Percentiles rank a stretch among this genome's conserved stretches.
Evolutionary conservation across 1,140 invertebrate genomes (phyloP).

Genomic region (Lordiphosa clarofinis): DNA sequence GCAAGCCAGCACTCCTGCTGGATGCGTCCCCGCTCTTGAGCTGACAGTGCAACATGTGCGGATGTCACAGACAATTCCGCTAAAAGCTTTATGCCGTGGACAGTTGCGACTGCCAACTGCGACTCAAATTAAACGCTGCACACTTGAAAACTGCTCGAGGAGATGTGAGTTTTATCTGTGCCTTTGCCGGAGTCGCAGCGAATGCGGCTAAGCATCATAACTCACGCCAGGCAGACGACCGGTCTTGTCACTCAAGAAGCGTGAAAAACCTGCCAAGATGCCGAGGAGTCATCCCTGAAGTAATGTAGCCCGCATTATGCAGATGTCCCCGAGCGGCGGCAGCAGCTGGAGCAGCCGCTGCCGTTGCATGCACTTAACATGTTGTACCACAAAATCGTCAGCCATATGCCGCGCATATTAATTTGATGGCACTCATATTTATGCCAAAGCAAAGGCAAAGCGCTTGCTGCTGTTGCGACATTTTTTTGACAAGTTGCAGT

Average conservation of each 20-base stretch:
- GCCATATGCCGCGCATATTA: conserved; percentile 76
- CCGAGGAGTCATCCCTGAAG: conserved; percentile 42
- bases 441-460: conserved; percentile 67
- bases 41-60: conserved; percentile 71
- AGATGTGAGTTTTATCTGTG: conserved; percentile 51
- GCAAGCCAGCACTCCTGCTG: conserved; percentile 10
- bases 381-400: conserved; percentile 76
- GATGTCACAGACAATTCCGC: conserved; percentile 65
- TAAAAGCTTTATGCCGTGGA: conserved; percentile 64
- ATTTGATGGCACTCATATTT: conserved; percentile 78
- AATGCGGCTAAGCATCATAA: conserved; percentile 71
- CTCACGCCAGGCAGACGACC: conserved; percentile 45
- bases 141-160: conserved; percentile 44
- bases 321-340: conserved; percentile 28
- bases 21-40: conserved; percentile 46
- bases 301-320: conserved; percentile 55
- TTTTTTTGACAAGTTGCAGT: conserved; percentile 76
- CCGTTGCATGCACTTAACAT: conserved; percentile 70
- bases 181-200: conserved; percentile 30
- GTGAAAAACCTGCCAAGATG: conserved; percentile 67
- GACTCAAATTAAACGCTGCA: conserved; percentile 60
- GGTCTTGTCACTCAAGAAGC: conserved; percentile 58
- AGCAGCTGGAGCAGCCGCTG: conserved; percentile 27
- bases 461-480: conserved; percentile 51
- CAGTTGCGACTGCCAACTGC: conserved; percentile 38